phyloP scores from a whole-genome alignment of 2,113 vertebrate genomes.

The Pungitius pungitius region DNA sequence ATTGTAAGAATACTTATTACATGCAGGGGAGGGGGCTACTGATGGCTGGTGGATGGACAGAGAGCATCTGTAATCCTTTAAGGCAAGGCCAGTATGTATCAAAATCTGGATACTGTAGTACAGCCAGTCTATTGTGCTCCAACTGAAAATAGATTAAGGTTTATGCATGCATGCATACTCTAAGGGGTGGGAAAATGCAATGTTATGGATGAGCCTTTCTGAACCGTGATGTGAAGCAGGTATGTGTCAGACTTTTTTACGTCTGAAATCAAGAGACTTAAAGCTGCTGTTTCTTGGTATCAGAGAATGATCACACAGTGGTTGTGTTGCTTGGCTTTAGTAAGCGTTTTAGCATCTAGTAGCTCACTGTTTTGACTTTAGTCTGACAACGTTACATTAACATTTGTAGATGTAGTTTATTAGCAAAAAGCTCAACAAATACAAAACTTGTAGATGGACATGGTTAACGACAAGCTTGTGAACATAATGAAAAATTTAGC shows the following conservation, averaged over 20 bases:
- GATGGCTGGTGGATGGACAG: constrained; percentile 2
- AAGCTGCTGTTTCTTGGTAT: not conserved
- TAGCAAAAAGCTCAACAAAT: not conserved
- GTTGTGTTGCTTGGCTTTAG: not conserved
- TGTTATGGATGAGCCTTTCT: constrained; percentile 12
- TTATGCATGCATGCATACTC: not conserved
- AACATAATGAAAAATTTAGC: not conserved
- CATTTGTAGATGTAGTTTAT: not conserved
- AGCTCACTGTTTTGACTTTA: not conserved
- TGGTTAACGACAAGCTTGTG: not conserved
- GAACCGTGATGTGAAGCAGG: constrained; percentile 12
- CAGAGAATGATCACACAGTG: not conserved
- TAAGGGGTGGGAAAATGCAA: not conserved
- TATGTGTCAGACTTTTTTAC: not conserved
- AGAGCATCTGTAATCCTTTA: constrained; percentile 21
- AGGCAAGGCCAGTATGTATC: constrained; percentile 16
- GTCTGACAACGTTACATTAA: not conserved
- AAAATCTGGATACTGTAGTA: constrained; percentile 15
- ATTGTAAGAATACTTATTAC: constrained; percentile 42
- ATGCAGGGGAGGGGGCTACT: constrained; percentile 21
- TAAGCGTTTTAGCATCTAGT: not conserved
- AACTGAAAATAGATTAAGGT: not conserved
- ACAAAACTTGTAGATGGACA: not conserved
- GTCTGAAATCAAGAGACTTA: not conserved
- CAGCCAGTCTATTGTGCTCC: constrained; percentile 2